Conservation (phyloP, 2,113 vertebrate species). For the Serinus canaria region DNA sequence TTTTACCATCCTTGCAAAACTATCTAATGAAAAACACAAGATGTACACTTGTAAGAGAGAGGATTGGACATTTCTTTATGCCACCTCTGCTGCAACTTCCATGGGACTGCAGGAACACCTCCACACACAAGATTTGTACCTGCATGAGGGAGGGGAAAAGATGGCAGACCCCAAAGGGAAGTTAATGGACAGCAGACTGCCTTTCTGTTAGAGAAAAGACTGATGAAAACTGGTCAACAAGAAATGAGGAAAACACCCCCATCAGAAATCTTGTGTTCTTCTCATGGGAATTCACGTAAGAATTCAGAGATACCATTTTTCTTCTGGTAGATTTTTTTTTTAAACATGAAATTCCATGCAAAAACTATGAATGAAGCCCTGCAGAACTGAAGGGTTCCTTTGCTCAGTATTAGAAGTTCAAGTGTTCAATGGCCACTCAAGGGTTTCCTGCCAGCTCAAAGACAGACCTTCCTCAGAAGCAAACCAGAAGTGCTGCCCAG, state of each 20-base stretch:
- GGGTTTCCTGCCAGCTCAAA: not conserved
- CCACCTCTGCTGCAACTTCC: not conserved
- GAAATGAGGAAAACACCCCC: not conserved
- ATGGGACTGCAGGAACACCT: not conserved
- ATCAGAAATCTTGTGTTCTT: not conserved
- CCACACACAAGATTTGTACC: not conserved
- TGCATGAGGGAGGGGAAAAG: not conserved
- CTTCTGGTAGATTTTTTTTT: not conserved
- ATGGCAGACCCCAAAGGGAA: not conserved
- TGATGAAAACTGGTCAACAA: not conserved
- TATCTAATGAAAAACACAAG: not conserved
- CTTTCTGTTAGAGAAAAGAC: not conserved
- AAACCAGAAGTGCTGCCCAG: not conserved
- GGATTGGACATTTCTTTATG: not conserved
- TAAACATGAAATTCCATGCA: not conserved
- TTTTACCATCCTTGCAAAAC: not conserved
- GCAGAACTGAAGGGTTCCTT: not conserved
- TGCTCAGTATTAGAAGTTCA: not conserved
- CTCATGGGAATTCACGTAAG: not conserved
- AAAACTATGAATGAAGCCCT: not conserved
- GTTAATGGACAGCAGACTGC: not conserved
- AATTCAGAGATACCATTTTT: not conserved
- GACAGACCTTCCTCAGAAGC: not conserved
- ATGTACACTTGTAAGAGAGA: not conserved
- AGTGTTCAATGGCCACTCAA: not conserved